These are phyloP conservation scores for Cotesia vestalis DNA, from an alignment of 1,140 invertebrate genomes.

Conservation along the genomic window DNA sequence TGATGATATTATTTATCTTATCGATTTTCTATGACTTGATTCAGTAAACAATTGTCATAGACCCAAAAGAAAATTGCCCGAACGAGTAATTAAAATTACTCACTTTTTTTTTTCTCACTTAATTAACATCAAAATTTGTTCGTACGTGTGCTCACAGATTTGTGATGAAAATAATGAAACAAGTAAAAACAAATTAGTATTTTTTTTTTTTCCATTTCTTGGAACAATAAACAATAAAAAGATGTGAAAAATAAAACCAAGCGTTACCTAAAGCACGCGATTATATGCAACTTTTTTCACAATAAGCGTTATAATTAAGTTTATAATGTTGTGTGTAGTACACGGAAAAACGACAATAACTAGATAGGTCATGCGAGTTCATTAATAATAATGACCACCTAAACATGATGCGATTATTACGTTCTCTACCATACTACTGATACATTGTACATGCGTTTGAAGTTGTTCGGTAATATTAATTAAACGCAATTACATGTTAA, in stretches of 20 bases:
- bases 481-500: background rate
- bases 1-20: background rate
- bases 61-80: background rate
- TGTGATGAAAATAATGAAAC: too few species aligned
- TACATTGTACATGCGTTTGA: background rate
- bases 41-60: background rate
- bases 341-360: conserved; percentile 5
- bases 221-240: too few species aligned
- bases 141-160: too few species aligned
- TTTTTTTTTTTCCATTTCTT: too few species aligned
- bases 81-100: too few species aligned
- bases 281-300: background rate
- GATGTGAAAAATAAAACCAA: too few species aligned
- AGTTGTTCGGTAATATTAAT: background rate
- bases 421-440: background rate
- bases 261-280: background rate
- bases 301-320: conserved; percentile 16
- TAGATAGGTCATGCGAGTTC: conserved; percentile 14
- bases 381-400: conserved; percentile 3
- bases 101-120: too few species aligned
- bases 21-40: background rate
- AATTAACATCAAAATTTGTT: too few species aligned
- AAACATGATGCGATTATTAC: conserved; percentile 4
- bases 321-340: background rate
- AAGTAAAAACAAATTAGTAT: too few species aligned